These are phyloP conservation scores for Galerucella calmariensis DNA, from an alignment of 2,888 invertebrate species.

Conservation along the genomic window DNA sequence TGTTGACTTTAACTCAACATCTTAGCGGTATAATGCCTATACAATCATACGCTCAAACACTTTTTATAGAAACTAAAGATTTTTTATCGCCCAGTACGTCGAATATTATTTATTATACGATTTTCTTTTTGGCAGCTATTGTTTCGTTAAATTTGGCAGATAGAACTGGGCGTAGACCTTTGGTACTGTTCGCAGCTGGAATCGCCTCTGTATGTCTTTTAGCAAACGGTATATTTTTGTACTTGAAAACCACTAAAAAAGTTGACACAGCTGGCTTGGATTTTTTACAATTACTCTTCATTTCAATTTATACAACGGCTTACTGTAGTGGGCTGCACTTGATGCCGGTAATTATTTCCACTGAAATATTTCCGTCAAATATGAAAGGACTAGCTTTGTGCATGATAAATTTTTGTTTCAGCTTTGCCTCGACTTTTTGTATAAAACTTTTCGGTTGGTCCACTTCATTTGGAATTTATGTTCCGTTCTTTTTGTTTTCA, in stretches of 20 bases:
- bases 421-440: slow-evolving; percentile 16
- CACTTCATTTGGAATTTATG: slow-evolving; percentile 16
- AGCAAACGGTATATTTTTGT: slow-evolving; percentile 25
- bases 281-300: slow-evolving; percentile 25
- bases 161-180: slow-evolving; percentile 67
- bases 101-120: slow-evolving; percentile 60
- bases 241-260: slow-evolving; percentile 12
- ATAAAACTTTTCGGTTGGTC: slow-evolving; percentile 30
- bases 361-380: slow-evolving; percentile 32
- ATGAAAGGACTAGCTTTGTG: slow-evolving; percentile 29
- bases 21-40: slow-evolving; percentile 73
- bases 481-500: slow-evolving; percentile 31
- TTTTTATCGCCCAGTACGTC: slow-evolving; percentile 61
- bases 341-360: slow-evolving; percentile 14
- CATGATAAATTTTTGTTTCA: slow-evolving; percentile 22
- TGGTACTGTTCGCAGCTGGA: slow-evolving; percentile 50
- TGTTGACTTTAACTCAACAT: slow-evolving; percentile 67
- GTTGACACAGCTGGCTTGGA: slow-evolving; percentile 20
- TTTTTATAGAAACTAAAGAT: slow-evolving; percentile 63
- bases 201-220: slow-evolving; percentile 18
- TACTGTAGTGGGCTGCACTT: slow-evolving; percentile 28
- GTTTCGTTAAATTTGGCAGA: slow-evolving; percentile 71
- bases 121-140: slow-evolving; percentile 70
- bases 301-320: slow-evolving; percentile 22
- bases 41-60: slow-evolving; percentile 70